Base-by-base conservation (phyloP, 2,113 vertebrate species). In the Loxodonta africana region DNA sequence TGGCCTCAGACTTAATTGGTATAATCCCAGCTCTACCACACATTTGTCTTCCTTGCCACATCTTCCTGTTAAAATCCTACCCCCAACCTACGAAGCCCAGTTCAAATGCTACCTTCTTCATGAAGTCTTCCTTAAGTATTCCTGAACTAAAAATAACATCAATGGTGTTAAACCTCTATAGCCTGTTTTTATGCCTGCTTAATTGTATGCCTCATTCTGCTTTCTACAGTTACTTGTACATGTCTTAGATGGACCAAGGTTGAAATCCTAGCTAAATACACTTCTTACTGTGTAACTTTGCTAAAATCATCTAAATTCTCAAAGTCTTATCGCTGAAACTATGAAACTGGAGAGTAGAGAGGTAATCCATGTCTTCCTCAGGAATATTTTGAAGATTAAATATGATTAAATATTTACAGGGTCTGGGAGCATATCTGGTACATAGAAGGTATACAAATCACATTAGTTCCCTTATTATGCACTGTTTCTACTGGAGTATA, bases 291-390 rank as follows among this genome's bases (percentile, higher is more conserved):
- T 87, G n/a, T 48, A 96, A 76, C 60, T 10, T 41, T 93, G 60
- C n/a, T 81, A 87, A 87, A 90, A 93, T 26, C 21, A 87, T 81
- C 93, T 94, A 90, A 74, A 93, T 76, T 83, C 18, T 88, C 53
- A 57, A 57, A 94, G 82, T 91, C 44, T 88, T 88, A 51, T 53
- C 85, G 26, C 8, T 33, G 41, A 73, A 93, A 92, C 21, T 93
- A n/a, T 15, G 86, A 93, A 93, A 91, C 41, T 21, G 65, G 44
- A 10, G n/a, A 83, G 2, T 44, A 1, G 23, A 73, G 2, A 33
- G 37, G 11, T 71, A 90, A 51, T 71, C 4, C 23, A 63, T 65
- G 2, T 60, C 67, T 83, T 80, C 37, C 81, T 88, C 71, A 71
- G 57, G 37, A 46, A 65, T 96, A 93, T 48, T 90, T 60, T 92